A percentile compares a stretch with the other conserved stretches of the same genome.
These are phyloP conservation scores for Littorina saxatilis DNA, from an alignment of 1,140 invertebrate genomes.

Conservation along the genomic window DNA sequence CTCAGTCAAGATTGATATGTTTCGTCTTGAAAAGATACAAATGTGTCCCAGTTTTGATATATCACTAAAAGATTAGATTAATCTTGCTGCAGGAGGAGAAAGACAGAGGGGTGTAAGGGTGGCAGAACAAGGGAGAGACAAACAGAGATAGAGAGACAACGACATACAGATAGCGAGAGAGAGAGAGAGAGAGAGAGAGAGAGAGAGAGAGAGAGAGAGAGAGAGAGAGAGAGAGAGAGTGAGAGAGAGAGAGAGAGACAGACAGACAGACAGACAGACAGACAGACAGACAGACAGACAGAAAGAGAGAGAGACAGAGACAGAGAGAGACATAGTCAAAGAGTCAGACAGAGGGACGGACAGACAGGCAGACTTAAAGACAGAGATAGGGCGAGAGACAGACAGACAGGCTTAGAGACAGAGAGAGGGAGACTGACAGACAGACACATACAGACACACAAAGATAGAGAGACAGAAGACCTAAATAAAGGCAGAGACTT, in stretches of 20 bases:
- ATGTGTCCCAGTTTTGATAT: too few species aligned
- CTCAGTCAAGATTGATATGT: too few species aligned
- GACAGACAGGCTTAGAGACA: too few species aligned
- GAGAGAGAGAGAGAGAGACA: background rate
- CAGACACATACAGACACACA: background rate
- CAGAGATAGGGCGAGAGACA: too few species aligned
- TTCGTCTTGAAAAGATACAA: too few species aligned
- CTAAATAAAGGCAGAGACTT: too few species aligned
- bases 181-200: constrained; percentile 1
- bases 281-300: background rate
- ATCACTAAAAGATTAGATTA: too few species aligned
- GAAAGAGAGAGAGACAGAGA: constrained; percentile 4
- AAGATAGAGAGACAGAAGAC: background rate
- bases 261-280: background rate
- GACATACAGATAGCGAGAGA: background rate
- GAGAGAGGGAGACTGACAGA: background rate
- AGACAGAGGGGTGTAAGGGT: too few species aligned
- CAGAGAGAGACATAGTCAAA: background rate
- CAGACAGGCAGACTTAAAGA: background rate
- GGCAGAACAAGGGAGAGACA: too few species aligned
- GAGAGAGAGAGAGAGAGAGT: background rate
- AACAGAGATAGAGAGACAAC: background rate
- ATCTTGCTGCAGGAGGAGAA: too few species aligned
- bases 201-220: constrained; percentile 4
- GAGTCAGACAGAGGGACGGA: background rate